Base-by-base conservation (phyloP, 2,888 invertebrate species). In the Lumbricus terrestris region DNA sequence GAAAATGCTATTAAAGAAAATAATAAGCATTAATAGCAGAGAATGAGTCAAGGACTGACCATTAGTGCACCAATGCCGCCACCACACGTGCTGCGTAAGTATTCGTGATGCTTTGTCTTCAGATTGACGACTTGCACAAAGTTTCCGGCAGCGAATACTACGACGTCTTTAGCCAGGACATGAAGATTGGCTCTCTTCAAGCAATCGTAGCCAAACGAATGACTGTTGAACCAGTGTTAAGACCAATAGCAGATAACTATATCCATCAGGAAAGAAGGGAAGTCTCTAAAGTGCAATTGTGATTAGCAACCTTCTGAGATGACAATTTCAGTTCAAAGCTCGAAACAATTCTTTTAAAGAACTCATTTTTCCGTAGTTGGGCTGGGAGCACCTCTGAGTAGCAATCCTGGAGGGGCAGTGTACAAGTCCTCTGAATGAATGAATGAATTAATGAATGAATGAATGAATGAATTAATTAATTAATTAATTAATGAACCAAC, bases 201-300 rank as follows among this genome's bases (percentile, higher is more conserved):
- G 94, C 97, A 97, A 94, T 98, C 97, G 94, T 97, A 98, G 18
- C 97, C 97, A 94, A 97, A 98, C 0, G 98, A 98, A 95, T 97
- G 96, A 94, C 97, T 98, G 40, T 47, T 88, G 38, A 33, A 35
- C 20, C 20, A 29, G 85, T n/a, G n/a, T 85, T 85, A 85, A 69
- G 69, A 69, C 11, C 29, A 69, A 69, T n/a, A 69, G 13, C 69
- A 69, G n/a, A 69, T 16, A n/a, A n/a, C n/a, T n/a, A n/a, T n/a
- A n/a, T n/a, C 40, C 40, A 11, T 15, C 85, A 83, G 0, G 13
- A 85, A 18, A n/a, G 35, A 1, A 38, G 3, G 35, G 18, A 85
- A n/a, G n/a, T n/a, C 1, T 85, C 18, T 69, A n/a, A 69, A 69
- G 29, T 69, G 69, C 16, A 8, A 69, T 69, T 8, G n/a, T 69